Evolutionary conservation across 2,113 vertebrate species (phyloP).

Genomic region (Mobula hypostoma): DNA sequence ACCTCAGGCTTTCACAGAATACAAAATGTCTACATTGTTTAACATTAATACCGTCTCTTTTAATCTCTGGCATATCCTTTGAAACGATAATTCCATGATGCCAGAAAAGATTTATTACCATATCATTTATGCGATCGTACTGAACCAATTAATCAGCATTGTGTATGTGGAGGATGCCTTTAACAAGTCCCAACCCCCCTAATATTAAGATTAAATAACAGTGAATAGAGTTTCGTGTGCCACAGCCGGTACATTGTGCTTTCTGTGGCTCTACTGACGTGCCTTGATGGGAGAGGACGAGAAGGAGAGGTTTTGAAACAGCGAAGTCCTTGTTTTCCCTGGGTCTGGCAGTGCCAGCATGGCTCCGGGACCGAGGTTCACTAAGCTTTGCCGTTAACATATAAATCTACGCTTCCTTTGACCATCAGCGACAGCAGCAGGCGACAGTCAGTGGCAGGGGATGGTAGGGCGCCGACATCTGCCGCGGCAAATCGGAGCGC

Average conservation of each 20-base stretch:
- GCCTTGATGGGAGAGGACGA: not conserved
- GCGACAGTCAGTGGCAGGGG: not conserved
- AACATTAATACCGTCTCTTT: not conserved
- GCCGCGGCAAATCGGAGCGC: not conserved
- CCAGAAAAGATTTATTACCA: not conserved
- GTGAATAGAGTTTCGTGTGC: not conserved
- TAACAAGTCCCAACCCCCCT: not conserved
- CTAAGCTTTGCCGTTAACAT: not conserved
- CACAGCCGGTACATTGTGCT: conserved; percentile 35
- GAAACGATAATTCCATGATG: not conserved
- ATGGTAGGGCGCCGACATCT: not conserved
- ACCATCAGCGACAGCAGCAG: not conserved
- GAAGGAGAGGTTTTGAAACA: not conserved
- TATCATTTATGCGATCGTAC: not conserved
- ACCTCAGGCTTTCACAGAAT: not conserved
- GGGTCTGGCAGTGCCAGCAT: conserved; percentile 24
- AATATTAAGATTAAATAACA: conserved; percentile 5
- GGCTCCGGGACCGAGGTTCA: not conserved
- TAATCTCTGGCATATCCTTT: not conserved
- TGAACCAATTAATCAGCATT: not conserved
- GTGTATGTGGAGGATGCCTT: not conserved
- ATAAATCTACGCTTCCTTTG: not conserved
- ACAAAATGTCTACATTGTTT: not conserved
- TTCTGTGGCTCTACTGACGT: not conserved
- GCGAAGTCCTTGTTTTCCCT: not conserved